Evolutionary conservation across 2,797 vertebrate species (phyloP), one percentile per base, ranked within the genome.

Genomic region (Sebastes hubbsi): DNA sequence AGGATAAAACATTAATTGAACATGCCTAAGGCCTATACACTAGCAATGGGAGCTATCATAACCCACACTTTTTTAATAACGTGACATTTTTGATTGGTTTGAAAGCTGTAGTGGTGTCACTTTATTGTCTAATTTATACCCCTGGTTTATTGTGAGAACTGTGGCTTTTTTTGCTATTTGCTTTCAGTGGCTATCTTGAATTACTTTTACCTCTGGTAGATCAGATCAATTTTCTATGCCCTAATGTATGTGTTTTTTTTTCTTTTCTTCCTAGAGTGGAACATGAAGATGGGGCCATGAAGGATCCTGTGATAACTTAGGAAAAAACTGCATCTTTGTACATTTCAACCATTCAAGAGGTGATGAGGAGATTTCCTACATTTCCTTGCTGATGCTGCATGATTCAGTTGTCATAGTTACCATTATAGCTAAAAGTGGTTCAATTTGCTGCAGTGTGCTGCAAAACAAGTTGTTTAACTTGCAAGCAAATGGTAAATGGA

Each of bases 301-400:
- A 90, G 88, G 88, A 93, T 90, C 88, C 91, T 80, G 92, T 94
- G 87, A 91, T 87, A 77, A 92, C 91, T 75, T 94, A 94, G 74
- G 38, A 42, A 88, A 64, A 63, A 80, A 58, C 52, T 74, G 64
- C 86, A 80, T 77, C 71, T 80, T 76, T 91, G 72, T 78, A 88
- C 85, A 89, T 90, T 94, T 89, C 86, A 89, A 81, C 80, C 67
- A 82, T 85, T 87, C 54, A 81, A 93, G 82, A 93, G 93, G 94
- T 94, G 78, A 91, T 77, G 22, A 77, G 24, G 73, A 61, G 2
- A 2, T 73, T 69, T 85, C 12, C 38, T 42, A 6, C 38, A 38
- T 36, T 72, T 61, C 5, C 25, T 58, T 80, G 11, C 24, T 72
- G 2, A 30, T 82, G 20, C 29, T 75, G 59, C 42, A 49, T 82